These are phyloP conservation scores for Stratiomys singularior DNA, from an alignment of 2,888 invertebrate species.

Conservation along the genomic window DNA sequence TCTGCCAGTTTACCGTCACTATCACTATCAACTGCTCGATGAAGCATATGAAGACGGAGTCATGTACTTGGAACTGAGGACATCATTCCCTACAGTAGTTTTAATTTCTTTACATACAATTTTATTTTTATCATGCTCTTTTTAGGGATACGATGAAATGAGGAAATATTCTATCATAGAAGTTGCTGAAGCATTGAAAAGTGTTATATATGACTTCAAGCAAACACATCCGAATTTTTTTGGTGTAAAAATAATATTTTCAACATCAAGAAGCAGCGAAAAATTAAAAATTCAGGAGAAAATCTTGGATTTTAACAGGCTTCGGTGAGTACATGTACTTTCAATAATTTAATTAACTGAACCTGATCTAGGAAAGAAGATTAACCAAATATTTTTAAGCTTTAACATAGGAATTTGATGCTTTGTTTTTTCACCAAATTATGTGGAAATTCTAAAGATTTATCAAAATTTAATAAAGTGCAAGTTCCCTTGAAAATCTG, in stretches of 20 bases:
- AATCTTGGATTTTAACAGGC: background rate
- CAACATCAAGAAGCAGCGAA: background rate
- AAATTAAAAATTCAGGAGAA: background rate
- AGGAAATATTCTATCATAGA: slow-evolving; percentile 65
- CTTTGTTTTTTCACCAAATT: too few relatives aligned
- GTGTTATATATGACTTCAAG: slow-evolving; percentile 67
- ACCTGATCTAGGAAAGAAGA: too few relatives aligned
- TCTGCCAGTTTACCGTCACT: slow-evolving; percentile 69
- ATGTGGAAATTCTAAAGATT: too few relatives aligned
- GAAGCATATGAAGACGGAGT: slow-evolving; percentile 72
- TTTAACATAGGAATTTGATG: too few relatives aligned
- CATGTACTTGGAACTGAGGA: slow-evolving; percentile 71
- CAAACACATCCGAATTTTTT: slow-evolving; percentile 68
- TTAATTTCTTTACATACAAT: too few relatives aligned
- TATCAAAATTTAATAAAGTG: too few relatives aligned
- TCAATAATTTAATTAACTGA: too few relatives aligned
- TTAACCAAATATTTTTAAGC: too few relatives aligned
- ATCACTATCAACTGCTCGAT: slow-evolving; percentile 68
- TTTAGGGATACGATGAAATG: slow-evolving; percentile 69
- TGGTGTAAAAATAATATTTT: slow-evolving; percentile 71
- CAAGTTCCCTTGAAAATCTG: too few relatives aligned
- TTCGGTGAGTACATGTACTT: background rate
- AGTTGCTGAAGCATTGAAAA: slow-evolving; percentile 62
- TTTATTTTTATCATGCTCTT: slow-evolving; percentile 2
- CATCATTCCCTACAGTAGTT: slow-evolving; percentile 53